Evolutionary conservation across 2,888 invertebrate genomes (phyloP), one percentile per base, ranked within the genome.

Genomic region (Agonopterix alstromeriana): DNA sequence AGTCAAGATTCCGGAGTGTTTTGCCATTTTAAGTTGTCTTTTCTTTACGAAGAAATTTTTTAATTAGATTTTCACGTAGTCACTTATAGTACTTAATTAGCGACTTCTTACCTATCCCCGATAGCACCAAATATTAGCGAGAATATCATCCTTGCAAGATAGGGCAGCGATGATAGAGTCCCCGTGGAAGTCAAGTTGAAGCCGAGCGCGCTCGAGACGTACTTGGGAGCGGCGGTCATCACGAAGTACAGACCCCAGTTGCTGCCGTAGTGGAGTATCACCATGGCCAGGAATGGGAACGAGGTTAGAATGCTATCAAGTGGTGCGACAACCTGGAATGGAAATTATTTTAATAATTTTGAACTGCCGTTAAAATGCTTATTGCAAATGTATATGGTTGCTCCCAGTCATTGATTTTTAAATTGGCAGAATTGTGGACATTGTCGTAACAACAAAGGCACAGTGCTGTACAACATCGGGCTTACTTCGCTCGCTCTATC

Each of bases 211-310:
- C 93, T 93, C 38, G 93, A 93, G 61, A 94, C 90, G 73, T 92
- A 95, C 63, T 93, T 92, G 1, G 94, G 94, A 10, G 94, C 94
- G 0, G 93, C 93, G 0, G 94, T 94, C 78, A 94, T 91, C 48
- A 93, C 89, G 73, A 95, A 93, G 77, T 93, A 94, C 3, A 95
- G 65, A 0, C 95, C 93, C 92, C 94, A 95, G 59, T 93, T 88
- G 72, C 91, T 94, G 27, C 95, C 95, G 63, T 93, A 94, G 65
- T 95, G 95, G 3, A 94, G 83, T 0, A 93, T 53, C 10, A 91
- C 71, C 64, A 94, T 83, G 0, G 93, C 91, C 77, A 93, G 86
- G 79, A 94, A 94, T 0, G 94, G 94, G 51, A 93, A 63, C 0
- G 94, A 94, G 0, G 90, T 80, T n/a, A 92, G 62, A 42, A 95